These are phyloP conservation scores for Hemitrygon akajei DNA, from an alignment of 2,797 vertebrate species.

Conservation along the genomic window DNA sequence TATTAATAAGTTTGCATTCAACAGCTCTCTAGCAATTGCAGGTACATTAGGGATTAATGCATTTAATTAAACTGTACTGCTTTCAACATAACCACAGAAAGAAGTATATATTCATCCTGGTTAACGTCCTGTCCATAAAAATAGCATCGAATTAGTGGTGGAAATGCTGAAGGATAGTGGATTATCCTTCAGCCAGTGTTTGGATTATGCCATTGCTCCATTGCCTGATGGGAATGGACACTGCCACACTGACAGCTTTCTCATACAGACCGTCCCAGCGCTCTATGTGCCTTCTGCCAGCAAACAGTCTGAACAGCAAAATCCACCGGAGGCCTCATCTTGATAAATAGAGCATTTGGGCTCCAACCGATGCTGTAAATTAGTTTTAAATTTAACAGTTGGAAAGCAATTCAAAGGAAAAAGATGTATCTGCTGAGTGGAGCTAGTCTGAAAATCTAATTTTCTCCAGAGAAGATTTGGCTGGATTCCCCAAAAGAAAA, in stretches of 20 bases:
- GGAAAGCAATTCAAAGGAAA: background rate
- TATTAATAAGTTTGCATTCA: background rate
- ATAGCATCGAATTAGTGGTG: background rate
- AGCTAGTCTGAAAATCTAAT: background rate
- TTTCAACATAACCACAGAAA: background rate
- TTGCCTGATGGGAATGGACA: background rate
- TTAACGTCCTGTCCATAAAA: background rate
- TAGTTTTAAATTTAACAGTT: conserved; percentile 18
- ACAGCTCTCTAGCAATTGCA: too few relatives aligned
- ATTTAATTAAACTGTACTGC: background rate
- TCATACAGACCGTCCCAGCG: background rate
- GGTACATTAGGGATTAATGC: background rate
- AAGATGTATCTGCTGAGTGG: background rate
- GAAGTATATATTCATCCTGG: too few relatives aligned
- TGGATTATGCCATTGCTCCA: background rate
- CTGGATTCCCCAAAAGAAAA: too few relatives aligned
- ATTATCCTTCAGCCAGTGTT: too few relatives aligned
- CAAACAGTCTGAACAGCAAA: background rate
- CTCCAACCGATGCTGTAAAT: conserved; percentile 28
- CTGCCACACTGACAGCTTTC: background rate
- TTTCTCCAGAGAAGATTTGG: background rate
- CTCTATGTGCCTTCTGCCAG: background rate
- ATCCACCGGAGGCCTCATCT: background rate
- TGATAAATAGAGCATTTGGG: background rate
- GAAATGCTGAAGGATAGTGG: background rate